These are phyloP conservation scores for Danio rerio DNA, from an alignment of 2,113 vertebrate species.

Conservation along the genomic window DNA sequence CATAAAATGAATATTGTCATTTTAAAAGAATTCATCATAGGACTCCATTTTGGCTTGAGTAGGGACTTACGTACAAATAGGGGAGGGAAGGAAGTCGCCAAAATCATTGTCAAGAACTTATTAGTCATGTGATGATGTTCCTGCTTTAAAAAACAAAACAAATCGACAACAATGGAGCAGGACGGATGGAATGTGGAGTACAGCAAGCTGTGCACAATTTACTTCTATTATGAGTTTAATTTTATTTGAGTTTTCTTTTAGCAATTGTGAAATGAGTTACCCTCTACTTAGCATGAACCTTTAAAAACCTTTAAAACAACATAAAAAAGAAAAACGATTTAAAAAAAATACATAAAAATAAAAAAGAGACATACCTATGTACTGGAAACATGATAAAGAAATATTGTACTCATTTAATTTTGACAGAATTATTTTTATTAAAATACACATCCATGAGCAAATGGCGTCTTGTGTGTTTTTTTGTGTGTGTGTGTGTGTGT, in stretches of 20 bases:
- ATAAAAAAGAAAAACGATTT: constrained; percentile 77
- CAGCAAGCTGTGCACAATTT: constrained; percentile 82
- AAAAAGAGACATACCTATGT: constrained; percentile 79
- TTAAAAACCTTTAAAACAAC: constrained; percentile 85
- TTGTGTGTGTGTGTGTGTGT: neutral
- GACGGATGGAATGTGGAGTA: constrained; percentile 62
- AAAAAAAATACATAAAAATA: constrained; percentile 65
- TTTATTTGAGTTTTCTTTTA: constrained; percentile 86
- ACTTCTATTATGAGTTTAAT: constrained; percentile 73
- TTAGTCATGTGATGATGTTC: constrained; percentile 32
- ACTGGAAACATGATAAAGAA: constrained; percentile 92
- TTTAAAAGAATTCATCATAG: constrained; percentile 50
- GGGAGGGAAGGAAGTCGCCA: constrained; percentile 46
- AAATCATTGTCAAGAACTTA: constrained; percentile 42
- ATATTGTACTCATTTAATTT: constrained; percentile 95
- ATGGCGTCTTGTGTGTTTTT: constrained; percentile 55
- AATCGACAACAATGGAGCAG: constrained; percentile 31
- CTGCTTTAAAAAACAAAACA: constrained; percentile 24
- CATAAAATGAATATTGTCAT: constrained; percentile 64
- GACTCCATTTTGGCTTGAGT: constrained; percentile 43
- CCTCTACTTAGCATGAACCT: constrained; percentile 92
- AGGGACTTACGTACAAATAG: constrained; percentile 49
- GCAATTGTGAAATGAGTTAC: constrained; percentile 88
- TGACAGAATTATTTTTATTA: constrained; percentile 99
- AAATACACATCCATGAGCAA: constrained; percentile 95